Percentiles rank a stretch among this genome's conserved stretches.
phyloP scores from a whole-genome alignment of 1,140 invertebrate species.

The Episyrphus balteatus region DNA sequence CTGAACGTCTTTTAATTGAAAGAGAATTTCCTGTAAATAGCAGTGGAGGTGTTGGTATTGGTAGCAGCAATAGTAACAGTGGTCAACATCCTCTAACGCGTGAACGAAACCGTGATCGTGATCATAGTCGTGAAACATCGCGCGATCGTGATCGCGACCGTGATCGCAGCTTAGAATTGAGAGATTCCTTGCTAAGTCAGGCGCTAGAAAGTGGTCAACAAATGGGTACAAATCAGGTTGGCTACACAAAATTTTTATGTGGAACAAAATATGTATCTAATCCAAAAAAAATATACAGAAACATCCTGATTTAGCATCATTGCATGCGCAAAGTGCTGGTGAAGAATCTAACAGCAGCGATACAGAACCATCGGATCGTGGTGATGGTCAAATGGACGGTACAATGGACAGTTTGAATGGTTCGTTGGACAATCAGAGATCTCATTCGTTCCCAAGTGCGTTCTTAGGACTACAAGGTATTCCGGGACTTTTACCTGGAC shows the following conservation, averaged over 20 bases:
- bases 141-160: slow-evolving; percentile 30
- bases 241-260: background rate
- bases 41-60: no score
- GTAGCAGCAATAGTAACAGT: slow-evolving; percentile 3
- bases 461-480: slow-evolving; percentile 62
- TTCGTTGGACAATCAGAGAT: slow-evolving; percentile 51
- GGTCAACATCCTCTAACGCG: slow-evolving; percentile 29
- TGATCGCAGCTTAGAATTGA: slow-evolving; percentile 43
- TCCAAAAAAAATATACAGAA: background rate
- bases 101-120: slow-evolving; percentile 15
- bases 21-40: slow-evolving; percentile 22
- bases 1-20: slow-evolving; percentile 25
- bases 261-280: background rate
- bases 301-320: slow-evolving; percentile 24
- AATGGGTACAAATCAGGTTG: background rate
- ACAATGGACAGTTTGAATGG: slow-evolving; percentile 26
- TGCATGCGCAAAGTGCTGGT: slow-evolving; percentile 58
- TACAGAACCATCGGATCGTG: slow-evolving; percentile 54
- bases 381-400: slow-evolving; percentile 38
- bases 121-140: slow-evolving; percentile 14
- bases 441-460: slow-evolving; percentile 55
- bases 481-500: slow-evolving; percentile 64
- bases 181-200: slow-evolving; percentile 60
- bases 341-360: slow-evolving; percentile 63
- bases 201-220: slow-evolving; percentile 47